phyloP scores from a whole-genome alignment of 2,888 invertebrate genomes.

The Cyclophora albipunctata region DNA sequence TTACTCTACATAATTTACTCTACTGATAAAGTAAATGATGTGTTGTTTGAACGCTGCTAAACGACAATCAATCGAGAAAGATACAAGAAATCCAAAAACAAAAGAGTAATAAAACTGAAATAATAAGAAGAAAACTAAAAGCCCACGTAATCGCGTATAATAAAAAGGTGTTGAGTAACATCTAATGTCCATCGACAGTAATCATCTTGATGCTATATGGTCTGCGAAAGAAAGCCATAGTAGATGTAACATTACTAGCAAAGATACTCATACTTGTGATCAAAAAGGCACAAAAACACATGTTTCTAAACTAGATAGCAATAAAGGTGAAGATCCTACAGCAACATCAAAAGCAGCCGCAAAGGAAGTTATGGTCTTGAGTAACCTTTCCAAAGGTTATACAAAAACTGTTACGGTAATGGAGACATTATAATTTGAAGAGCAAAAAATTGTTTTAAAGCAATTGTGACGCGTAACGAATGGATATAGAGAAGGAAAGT shows the following conservation, averaged over 20 bases:
- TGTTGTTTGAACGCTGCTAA: too few species aligned
- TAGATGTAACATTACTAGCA: slow-evolving; percentile 5
- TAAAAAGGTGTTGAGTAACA: slow-evolving; percentile 18
- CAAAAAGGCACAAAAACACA: not conserved
- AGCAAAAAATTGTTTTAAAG: slow-evolving; percentile 26
- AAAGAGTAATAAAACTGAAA: not conserved
- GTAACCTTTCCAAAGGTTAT: slow-evolving; percentile 50
- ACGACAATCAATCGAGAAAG: too few species aligned
- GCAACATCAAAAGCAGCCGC: slow-evolving; percentile 13
- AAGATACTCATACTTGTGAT: slow-evolving; percentile 1
- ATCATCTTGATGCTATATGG: slow-evolving; percentile 15
- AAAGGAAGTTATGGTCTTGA: slow-evolving; percentile 23
- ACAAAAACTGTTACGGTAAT: slow-evolving; percentile 31
- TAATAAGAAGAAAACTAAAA: slow-evolving; percentile 4
- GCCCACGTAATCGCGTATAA: slow-evolving; percentile 7
- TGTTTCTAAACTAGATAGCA: not conserved
- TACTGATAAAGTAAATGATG: too few species aligned
- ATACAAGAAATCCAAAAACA: too few species aligned
- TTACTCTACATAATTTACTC: too few species aligned
- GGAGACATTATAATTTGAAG: slow-evolving; percentile 26
- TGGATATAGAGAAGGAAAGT: slow-evolving; percentile 31
- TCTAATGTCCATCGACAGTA: slow-evolving; percentile 13
- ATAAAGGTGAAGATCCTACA: slow-evolving; percentile 6
- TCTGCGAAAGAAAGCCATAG: slow-evolving; percentile 15
- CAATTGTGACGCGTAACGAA: slow-evolving; percentile 28